phyloP scores from a whole-genome alignment of 2,113 vertebrate genomes.

The Atherinomorus stipes region DNA sequence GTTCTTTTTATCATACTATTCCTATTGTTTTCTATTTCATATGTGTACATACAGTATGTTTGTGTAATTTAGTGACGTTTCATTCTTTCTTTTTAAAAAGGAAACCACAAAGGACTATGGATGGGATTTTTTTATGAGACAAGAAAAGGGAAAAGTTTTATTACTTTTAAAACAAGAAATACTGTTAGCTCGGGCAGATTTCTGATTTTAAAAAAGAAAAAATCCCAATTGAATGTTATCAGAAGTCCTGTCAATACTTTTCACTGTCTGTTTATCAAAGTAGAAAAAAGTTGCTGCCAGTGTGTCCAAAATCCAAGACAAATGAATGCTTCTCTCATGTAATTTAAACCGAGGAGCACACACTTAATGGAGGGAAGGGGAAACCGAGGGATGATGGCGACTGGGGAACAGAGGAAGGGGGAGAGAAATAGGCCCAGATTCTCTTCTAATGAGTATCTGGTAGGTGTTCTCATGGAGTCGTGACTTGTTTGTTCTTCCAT shows the following conservation, averaged over 20 bases:
- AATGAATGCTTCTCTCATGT: constrained; percentile 53
- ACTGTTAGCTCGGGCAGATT: constrained; percentile 51
- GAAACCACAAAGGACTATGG: no score
- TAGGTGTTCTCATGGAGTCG: constrained; percentile 77
- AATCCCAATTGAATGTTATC: constrained; percentile 64
- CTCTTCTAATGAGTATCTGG: constrained; percentile 78
- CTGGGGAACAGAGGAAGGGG: constrained; percentile 5
- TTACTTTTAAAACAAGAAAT: constrained; percentile 38
- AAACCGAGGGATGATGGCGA: background rate
- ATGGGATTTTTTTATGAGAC: no score
- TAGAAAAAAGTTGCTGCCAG: constrained; percentile 43
- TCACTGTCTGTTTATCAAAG: constrained; percentile 53
- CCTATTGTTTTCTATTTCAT: no score
- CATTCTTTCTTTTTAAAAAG: no score
- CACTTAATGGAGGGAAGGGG: constrained; percentile 27
- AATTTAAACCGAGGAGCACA: constrained; percentile 42
- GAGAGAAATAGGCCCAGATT: constrained; percentile 56
- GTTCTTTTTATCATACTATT: no score
- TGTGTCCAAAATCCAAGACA: constrained; percentile 46
- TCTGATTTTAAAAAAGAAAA: constrained; percentile 10
- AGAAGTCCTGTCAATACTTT: constrained; percentile 62
- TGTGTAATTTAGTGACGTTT: no score
- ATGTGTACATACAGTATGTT: no score
- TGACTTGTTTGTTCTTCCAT: constrained; percentile 83
- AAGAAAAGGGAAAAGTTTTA: background rate